Percentiles rank a stretch among this genome's conserved stretches.
phyloP scores from a whole-genome alignment of 2,888 invertebrate genomes.

The Pteria penguin region DNA sequence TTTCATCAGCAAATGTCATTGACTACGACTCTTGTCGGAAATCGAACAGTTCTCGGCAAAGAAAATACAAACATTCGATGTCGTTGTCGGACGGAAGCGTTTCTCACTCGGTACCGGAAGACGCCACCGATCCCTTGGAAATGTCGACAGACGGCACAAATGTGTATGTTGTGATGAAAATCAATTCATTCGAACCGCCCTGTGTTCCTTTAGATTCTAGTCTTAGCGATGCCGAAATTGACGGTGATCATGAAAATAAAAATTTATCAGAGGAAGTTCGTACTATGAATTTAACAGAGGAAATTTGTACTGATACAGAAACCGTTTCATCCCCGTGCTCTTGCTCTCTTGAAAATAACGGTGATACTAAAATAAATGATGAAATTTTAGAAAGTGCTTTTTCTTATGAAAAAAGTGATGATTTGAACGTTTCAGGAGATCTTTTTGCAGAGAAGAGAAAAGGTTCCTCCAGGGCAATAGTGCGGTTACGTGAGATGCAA shows the following conservation, averaged over 20 bases:
- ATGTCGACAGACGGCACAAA: slow-evolving; percentile 21
- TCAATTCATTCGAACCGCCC: not conserved
- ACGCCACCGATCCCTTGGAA: slow-evolving; percentile 15
- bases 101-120: too few relatives aligned
- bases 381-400: too few relatives aligned
- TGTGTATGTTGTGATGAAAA: slow-evolving; percentile 20
- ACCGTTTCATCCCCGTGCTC: not conserved
- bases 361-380: too few relatives aligned
- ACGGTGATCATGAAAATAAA: not conserved
- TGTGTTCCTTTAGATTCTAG: not conserved
- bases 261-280: not conserved
- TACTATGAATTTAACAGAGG: not conserved
- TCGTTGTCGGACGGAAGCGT: not conserved
- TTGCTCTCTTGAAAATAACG: not conserved
- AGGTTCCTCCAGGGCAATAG: not conserved
- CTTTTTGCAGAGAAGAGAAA: not conserved
- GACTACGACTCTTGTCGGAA: not conserved
- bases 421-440: not conserved
- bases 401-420: not conserved
- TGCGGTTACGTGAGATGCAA: not conserved
- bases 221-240: not conserved
- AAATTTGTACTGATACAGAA: not conserved
- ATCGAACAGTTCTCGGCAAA: not conserved
- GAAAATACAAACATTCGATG: not conserved
- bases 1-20: not conserved